phyloP scores from a whole-genome alignment of 1,140 invertebrate genomes.

The Drosophila sp. region DNA sequence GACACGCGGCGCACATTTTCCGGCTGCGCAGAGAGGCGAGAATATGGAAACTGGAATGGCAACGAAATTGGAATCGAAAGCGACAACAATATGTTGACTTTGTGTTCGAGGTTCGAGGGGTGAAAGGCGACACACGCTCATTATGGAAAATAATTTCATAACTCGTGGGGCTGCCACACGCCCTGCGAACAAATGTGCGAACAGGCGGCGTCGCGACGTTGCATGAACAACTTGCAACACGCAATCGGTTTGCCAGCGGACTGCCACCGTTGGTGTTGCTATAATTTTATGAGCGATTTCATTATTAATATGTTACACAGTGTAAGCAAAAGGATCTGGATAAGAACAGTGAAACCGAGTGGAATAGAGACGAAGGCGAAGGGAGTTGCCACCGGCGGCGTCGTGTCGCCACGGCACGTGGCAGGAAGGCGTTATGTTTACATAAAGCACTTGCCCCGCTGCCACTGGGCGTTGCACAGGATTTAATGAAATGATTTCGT shows the following conservation, averaged over 20 bases:
- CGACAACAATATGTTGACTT: slow-evolving; percentile 57
- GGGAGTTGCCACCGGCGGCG: background rate
- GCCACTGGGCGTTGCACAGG: slow-evolving; percentile 13
- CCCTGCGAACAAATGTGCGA: slow-evolving; percentile 67
- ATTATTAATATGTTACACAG: slow-evolving; percentile 77
- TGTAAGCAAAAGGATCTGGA: slow-evolving; percentile 46
- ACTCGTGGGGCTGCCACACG: slow-evolving; percentile 59
- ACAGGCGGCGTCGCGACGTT: slow-evolving; percentile 38
- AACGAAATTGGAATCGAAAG: slow-evolving; percentile 38
- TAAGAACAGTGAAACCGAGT: too few relatives aligned
- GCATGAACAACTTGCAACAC: slow-evolving; percentile 45
- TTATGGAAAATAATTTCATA: slow-evolving; percentile 81
- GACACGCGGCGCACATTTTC: slow-evolving; percentile 77
- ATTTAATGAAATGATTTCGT: slow-evolving; percentile 79
- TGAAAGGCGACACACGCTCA: slow-evolving; percentile 51
- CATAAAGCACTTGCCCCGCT: slow-evolving; percentile 55
- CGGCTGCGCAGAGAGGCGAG: slow-evolving; percentile 38
- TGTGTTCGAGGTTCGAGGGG: slow-evolving; percentile 37
- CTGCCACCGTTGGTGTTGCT: slow-evolving; percentile 59
- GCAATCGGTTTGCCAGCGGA: slow-evolving; percentile 39
- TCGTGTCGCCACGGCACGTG: slow-evolving; percentile 57
- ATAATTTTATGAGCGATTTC: slow-evolving; percentile 83
- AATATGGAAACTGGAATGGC: slow-evolving; percentile 61
- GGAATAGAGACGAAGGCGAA: background rate
- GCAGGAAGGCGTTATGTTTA: slow-evolving; percentile 84